Evolutionary conservation across 2,888 invertebrate genomes (phyloP).

Genomic region (Trichogramma evanescens): DNA sequence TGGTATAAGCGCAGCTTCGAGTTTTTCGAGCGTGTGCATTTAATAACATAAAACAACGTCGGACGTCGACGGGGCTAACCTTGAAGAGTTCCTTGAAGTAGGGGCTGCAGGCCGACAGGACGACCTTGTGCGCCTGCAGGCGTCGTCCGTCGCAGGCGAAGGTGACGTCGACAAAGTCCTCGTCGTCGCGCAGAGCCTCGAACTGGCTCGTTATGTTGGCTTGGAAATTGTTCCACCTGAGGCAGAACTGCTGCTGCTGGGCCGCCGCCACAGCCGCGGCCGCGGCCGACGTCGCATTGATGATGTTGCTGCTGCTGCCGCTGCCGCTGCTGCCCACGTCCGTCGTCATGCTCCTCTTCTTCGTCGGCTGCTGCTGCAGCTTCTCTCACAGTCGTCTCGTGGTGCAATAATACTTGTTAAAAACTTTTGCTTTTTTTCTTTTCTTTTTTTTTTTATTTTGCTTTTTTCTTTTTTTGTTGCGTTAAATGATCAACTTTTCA

Average conservation of each 20-base stretch:
- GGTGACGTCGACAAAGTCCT: slow-evolving; percentile 83
- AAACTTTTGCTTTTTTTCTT: slow-evolving; percentile 21
- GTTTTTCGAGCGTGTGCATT: too few relatives aligned
- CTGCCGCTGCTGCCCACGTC: slow-evolving; percentile 48
- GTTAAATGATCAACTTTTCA: neutral
- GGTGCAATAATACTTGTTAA: too few relatives aligned
- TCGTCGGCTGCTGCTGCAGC: slow-evolving; percentile 30
- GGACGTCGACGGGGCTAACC: slow-evolving; percentile 51
- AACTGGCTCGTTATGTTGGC: slow-evolving; percentile 81
- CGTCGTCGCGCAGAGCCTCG: slow-evolving; percentile 75
- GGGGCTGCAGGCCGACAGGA: slow-evolving; percentile 79
- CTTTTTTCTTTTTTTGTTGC: neutral
- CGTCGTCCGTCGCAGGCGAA: slow-evolving; percentile 78
- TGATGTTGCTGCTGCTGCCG: slow-evolving; percentile 8
- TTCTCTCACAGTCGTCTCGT: slow-evolving; percentile 27
- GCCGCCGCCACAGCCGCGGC: slow-evolving; percentile 23
- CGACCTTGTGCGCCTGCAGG: slow-evolving; percentile 79
- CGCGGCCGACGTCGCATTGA: slow-evolving; percentile 46
- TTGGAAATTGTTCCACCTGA: slow-evolving; percentile 86
- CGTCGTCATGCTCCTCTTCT: slow-evolving; percentile 45
- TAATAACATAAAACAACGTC: too few relatives aligned
- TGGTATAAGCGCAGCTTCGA: too few relatives aligned
- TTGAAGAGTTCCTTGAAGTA: slow-evolving; percentile 82
- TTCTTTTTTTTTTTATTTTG: slow-evolving; percentile 8
- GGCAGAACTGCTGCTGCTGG: slow-evolving; percentile 75